These are phyloP conservation scores for Rhabdornis inornatus DNA, from an alignment of 2,113 vertebrate genomes.

Conservation along the genomic window DNA sequence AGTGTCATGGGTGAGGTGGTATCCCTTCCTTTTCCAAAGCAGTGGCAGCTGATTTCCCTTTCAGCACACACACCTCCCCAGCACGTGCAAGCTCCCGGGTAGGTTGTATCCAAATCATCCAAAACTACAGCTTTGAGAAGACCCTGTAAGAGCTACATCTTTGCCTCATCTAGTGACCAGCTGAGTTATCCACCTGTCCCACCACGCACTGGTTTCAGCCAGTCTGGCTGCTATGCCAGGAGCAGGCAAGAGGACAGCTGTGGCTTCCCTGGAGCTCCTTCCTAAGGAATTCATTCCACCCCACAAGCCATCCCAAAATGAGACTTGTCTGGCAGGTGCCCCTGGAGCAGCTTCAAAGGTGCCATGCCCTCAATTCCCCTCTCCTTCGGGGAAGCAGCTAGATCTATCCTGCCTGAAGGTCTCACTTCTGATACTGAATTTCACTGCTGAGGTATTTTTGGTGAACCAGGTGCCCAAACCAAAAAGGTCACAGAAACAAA, in stretches of 20 bases:
- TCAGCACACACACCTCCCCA: too few relatives aligned
- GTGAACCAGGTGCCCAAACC: neutral
- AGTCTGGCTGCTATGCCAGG: neutral
- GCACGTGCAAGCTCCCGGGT: neutral
- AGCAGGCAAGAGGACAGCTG: accelerated
- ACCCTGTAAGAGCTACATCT: neutral
- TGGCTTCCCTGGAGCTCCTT: neutral
- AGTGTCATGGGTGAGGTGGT: accelerated
- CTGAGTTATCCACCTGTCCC: neutral
- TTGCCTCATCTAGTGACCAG: neutral
- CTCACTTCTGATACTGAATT: neutral
- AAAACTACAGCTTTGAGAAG: neutral
- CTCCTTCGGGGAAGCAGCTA: accelerated
- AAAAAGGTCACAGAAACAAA: neutral
- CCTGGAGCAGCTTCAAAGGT: neutral
- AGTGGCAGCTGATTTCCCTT: neutral
- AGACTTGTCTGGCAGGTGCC: neutral
- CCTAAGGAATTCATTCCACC: neutral
- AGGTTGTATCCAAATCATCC: neutral
- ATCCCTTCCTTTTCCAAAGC: neutral
- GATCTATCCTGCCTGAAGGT: neutral
- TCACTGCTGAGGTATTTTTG: neutral
- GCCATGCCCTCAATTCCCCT: neutral
- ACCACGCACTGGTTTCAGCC: neutral
- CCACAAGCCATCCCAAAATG: neutral